Evolutionary conservation across 92 coral and sea anemone genomes (phyloP), one percentile per base, ranked within the genome.

Genomic region (Paramuricea clavata): DNA sequence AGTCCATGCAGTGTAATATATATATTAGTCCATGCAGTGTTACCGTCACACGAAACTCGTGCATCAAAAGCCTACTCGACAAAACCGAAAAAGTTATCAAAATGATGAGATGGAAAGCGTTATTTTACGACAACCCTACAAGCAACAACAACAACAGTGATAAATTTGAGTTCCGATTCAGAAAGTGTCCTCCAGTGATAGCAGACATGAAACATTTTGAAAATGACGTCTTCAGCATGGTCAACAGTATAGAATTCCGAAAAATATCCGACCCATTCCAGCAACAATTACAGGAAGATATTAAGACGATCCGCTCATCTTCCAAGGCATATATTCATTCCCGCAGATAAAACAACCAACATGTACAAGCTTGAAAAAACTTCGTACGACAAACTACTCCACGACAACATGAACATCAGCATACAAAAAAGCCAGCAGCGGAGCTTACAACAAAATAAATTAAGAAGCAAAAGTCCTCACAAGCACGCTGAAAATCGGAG

Each of bases 361-460:
- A 12, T 42, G 2, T 67, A 82, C 26, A 49, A 41, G 27, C 62
- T 82, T 9, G 76, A 68, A 0, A 68, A 13, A 22, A 61, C 65
- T 0, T 42, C 65, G 1, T 71, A 82, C 61, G 41, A 82, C 1
- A 82, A 82, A 39, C 17, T 82, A 43, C 47, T 62, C 35, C 30
- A 71, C 12, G 78, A 82, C 31, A 82, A 41, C 64, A n/a, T n/a
- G n/a, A n/a, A n/a, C n/a, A n/a, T n/a, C n/a, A n/a, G n/a, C n/a
- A n/a, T n/a, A n/a, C n/a, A n/a, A n/a, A n/a, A n/a, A n/a, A n/a
- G n/a, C n/a, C n/a, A 68, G 62, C 1, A 39, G 21, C 11, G 39
- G 10, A 10, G 44, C 26, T 12, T 89, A 89, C 84, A 30, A 35
- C 13, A 89, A 85, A 52, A 89, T 87, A 8, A 64, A 85, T 28